Base-by-base conservation (phyloP, 2,113 vertebrate species). In the Ailuropoda melanoleuca region DNA sequence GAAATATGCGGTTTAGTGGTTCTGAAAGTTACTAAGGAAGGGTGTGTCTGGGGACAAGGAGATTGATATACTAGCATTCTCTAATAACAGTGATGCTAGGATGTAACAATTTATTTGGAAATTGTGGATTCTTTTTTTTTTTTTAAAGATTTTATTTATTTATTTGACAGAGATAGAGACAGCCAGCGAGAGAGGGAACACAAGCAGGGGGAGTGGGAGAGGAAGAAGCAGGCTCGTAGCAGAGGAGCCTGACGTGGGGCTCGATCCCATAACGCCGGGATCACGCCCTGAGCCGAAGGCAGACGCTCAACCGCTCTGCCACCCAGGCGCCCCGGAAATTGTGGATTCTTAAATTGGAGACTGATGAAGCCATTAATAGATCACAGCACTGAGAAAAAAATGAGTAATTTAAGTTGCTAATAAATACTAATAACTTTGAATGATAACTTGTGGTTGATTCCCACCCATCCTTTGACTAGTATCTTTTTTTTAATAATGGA, bases 391-490 rank as follows among this genome's bases (percentile, higher is more conserved):
- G n/a, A 86, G 81, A 85, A 68, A 83, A 87, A 64, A 31, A 68
- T 21, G 24, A 84, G 9, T 87, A 46, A 88, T 78, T 82, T 82
- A 93, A 93, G 17, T 75, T 89, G 62, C 26, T 70, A 75, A 80
- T 95, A 90, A 92, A 43, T 50, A 92, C 18, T 60, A 95, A 77
- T 37, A 89, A 85, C 23, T 15, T 72, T 86, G 29, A 93, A 70
- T 86, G 91, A 85, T 56, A 64, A 68, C 50, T 53, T 91, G 72
- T 72, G 34, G 17, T 56, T 95, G 2, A 62, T 43, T 58, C 56
- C 62, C 3, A 81, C 11, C 34, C 31, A 88, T 53, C 58, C 12
- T 85, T 88, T 80, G 4, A 78, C 5, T 58, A 64, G 10, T 4
- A 29, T 62, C 10, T 62, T 81, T 60, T 56, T 55, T 66, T 26